These are phyloP conservation scores for Macrophya alboannulata DNA, from an alignment of 2,888 invertebrate genomes.

Conservation along the genomic window DNA sequence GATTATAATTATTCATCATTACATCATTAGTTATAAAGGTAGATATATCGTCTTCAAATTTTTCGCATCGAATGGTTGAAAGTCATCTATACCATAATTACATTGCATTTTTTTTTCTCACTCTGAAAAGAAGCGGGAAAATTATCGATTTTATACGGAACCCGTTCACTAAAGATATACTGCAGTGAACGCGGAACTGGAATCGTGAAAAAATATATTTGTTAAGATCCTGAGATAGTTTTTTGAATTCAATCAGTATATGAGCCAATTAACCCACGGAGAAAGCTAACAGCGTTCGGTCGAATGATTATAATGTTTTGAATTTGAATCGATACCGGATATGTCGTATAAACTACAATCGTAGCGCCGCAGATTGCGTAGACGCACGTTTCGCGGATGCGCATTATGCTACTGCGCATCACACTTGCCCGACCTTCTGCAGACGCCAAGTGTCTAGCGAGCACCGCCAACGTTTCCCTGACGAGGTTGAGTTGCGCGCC, in stretches of 20 bases:
- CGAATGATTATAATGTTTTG: conserved; percentile 6
- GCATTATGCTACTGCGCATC: conserved; percentile 40
- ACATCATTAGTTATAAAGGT: neutral
- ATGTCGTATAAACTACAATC: conserved; percentile 2
- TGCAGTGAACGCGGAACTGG: too few relatives aligned
- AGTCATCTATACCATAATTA: neutral
- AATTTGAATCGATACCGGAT: conserved; percentile 36
- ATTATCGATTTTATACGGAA: neutral
- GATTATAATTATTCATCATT: neutral
- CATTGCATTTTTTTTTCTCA: neutral
- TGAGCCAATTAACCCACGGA: neutral
- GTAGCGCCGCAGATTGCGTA: conserved; percentile 29
- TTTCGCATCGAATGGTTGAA: neutral
- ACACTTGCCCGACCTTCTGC: conserved; percentile 60
- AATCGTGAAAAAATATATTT: neutral
- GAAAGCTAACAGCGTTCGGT: neutral
- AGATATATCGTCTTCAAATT: neutral
- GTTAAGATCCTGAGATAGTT: neutral
- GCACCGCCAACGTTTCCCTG: conserved; percentile 54
- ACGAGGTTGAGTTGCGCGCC: conserved; percentile 74
- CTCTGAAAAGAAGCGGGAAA: neutral
- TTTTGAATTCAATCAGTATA: neutral
- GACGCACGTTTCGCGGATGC: conserved; percentile 53
- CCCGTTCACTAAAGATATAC: too few relatives aligned
- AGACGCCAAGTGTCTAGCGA: conserved; percentile 55